Conservation (phyloP, 2,888 invertebrate genomes). For the Lasioglossum marginatum region DNA sequence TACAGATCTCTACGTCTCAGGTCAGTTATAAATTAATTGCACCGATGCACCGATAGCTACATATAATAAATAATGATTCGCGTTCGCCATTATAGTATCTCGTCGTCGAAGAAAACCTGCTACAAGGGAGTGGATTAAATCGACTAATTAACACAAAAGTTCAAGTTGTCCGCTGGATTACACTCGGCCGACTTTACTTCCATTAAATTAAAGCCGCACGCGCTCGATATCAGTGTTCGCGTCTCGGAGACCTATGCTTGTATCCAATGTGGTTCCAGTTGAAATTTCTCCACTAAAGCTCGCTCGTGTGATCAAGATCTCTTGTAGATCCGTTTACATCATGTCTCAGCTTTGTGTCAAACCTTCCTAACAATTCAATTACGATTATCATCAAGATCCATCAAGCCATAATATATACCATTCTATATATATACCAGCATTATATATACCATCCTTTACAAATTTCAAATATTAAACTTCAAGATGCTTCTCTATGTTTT, state of each 20-base stretch:
- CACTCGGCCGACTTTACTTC: constrained; percentile 3
- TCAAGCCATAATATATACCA: not conserved
- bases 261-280: not conserved
- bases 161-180: not conserved
- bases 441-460: too few species aligned
- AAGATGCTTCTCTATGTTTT: not conserved
- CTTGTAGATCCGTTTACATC: not conserved
- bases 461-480: not conserved
- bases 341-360: not conserved
- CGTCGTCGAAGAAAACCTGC: not conserved
- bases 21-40: too few species aligned
- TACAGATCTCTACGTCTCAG: too few species aligned
- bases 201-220: not conserved
- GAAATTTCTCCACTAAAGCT: not conserved
- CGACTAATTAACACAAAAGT: not conserved
- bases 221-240: not conserved
- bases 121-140: not conserved
- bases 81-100: not conserved
- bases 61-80: not conserved
- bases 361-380: not conserved
- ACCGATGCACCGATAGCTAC: not conserved
- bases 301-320: not conserved
- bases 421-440: too few species aligned
- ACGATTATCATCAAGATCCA: not conserved
- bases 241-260: not conserved